A percentile compares a stretch with the other conserved stretches of the same genome.
Conservation (phyloP, 2,797 vertebrate species). For the Enteromius thamalakanensis region DNA sequence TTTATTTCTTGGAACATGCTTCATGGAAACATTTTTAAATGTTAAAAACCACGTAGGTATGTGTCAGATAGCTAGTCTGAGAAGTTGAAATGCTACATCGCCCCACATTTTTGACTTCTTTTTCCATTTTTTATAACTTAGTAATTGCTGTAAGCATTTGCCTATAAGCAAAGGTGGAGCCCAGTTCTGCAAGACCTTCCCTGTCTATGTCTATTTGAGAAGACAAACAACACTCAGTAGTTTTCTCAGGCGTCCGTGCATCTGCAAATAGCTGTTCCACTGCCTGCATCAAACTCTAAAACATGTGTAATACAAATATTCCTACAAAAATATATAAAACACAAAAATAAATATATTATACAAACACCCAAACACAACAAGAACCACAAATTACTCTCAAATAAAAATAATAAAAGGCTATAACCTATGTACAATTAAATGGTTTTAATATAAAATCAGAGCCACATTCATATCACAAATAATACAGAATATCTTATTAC, state of each 20-base stretch:
- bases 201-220: conserved; percentile 44
- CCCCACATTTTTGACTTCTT: conserved; percentile 6
- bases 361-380: neutral
- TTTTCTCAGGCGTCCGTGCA: conserved; percentile 35
- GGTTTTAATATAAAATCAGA: neutral
- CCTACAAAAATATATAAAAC: neutral
- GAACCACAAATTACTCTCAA: neutral
- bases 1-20: neutral
- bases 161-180: conserved; percentile 25
- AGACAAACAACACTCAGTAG: conserved; percentile 42
- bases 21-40: conserved; percentile 16
- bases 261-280: conserved; percentile 17
- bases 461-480: neutral
- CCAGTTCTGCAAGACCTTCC: conserved; percentile 17
- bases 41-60: conserved; percentile 8
- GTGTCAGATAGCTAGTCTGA: conserved; percentile 16
- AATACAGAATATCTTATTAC: neutral
- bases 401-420: neutral
- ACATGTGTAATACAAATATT: neutral
- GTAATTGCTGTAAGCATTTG: conserved; percentile 37
- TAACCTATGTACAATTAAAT: neutral
- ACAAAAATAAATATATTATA: neutral
- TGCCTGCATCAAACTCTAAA: neutral
- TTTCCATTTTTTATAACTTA: neutral
- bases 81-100: conserved; percentile 1